Evolutionary conservation across 53 echinoderm and acorn worm species (phyloP).

Genomic region (Crossaster papposus): DNA sequence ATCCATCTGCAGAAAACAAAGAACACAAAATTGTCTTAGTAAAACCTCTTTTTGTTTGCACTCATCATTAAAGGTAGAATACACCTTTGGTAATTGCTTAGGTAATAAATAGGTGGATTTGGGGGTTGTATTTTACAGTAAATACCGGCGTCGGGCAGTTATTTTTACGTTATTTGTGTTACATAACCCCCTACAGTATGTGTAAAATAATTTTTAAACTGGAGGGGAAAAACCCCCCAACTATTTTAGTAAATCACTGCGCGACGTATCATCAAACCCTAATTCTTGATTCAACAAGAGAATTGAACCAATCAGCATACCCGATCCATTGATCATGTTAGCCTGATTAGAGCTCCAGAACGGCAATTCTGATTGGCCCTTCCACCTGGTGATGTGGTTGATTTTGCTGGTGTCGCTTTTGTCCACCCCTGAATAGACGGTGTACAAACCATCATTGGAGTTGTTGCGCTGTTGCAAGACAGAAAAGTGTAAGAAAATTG

Average conservation of each 20-base stretch:
- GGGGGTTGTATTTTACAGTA: too few species aligned
- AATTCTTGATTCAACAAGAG: background rate
- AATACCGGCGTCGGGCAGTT: too few species aligned
- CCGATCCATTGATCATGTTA: constrained; percentile 85
- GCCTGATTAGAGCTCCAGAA: constrained; percentile 82
- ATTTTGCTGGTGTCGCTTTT: constrained; percentile 63
- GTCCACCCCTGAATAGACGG: constrained; percentile 74
- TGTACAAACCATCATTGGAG: constrained; percentile 75
- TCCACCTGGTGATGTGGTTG: constrained; percentile 73
- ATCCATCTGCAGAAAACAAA: constrained; percentile 69
- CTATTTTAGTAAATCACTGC: background rate
- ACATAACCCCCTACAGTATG: too few species aligned
- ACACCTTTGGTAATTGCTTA: too few species aligned
- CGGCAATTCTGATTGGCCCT: constrained; percentile 61
- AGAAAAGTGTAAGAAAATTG: background rate
- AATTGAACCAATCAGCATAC: constrained; percentile 45
- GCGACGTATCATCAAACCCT: background rate
- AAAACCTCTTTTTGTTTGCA: too few species aligned
- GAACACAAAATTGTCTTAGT: background rate
- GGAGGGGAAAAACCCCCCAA: too few species aligned
- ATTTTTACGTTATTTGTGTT: too few species aligned
- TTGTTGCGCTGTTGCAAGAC: constrained; percentile 67
- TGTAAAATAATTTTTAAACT: too few species aligned
- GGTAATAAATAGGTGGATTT: too few species aligned
- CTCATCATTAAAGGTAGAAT: too few species aligned